Evolutionary conservation across 1,140 invertebrate species (phyloP).

Genomic region (Centruroides vittatus): DNA sequence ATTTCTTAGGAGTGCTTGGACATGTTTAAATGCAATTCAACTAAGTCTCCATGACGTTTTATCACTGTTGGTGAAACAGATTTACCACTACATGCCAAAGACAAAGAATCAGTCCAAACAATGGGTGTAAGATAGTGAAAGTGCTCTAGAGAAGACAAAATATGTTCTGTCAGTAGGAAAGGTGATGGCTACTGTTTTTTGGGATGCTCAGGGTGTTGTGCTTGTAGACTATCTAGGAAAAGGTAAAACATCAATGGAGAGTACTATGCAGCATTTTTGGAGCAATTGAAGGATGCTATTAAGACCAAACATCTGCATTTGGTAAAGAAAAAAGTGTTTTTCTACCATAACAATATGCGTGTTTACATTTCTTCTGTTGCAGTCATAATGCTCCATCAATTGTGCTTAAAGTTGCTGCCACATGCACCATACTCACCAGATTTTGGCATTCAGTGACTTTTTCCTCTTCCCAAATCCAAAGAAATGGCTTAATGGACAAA

Average conservation of each 20-base stretch:
- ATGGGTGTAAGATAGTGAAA: slow-evolving; percentile 19
- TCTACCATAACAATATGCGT: slow-evolving; percentile 2
- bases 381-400: no score
- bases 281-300: slow-evolving; percentile 2
- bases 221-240: slow-evolving; percentile 18
- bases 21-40: slow-evolving; percentile 3
- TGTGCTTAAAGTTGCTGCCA: no score
- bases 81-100: slow-evolving; percentile 28
- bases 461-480: no score
- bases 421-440: no score
- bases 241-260: slow-evolving; percentile 13
- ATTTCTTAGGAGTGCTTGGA: slow-evolving; percentile 13
- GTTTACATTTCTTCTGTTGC: not conserved
- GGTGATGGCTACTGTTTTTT: slow-evolving; percentile 25
- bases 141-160: slow-evolving; percentile 26
- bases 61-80: slow-evolving; percentile 29
- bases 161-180: slow-evolving; percentile 24
- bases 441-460: no score
- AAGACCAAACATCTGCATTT: slow-evolving; percentile 4
- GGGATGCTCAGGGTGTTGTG: slow-evolving; percentile 18
- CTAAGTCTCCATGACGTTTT: slow-evolving; percentile 22
- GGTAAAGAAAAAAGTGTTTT: slow-evolving; percentile 3
- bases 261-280: slow-evolving; percentile 12
- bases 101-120: slow-evolving; percentile 26
- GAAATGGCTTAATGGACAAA: no score